Evolutionary conservation across 1,140 invertebrate species (phyloP).

Genomic region (Scylla paramamosain): DNA sequence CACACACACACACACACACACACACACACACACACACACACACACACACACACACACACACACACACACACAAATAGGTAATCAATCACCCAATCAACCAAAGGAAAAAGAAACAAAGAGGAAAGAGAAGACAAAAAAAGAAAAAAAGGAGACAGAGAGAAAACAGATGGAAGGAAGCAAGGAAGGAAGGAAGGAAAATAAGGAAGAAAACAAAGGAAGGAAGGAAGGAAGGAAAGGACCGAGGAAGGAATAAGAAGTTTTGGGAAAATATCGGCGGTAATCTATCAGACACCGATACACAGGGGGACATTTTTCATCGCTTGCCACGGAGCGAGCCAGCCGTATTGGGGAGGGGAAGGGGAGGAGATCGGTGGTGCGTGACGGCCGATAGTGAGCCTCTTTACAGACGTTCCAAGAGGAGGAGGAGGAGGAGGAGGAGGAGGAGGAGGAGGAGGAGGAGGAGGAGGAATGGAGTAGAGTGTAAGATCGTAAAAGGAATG

Average conservation of each 20-base stretch:
- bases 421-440: neutral
- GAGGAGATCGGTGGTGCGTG: neutral
- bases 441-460: neutral
- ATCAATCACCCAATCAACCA: no score
- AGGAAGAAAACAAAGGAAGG: neutral
- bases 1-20: no score
- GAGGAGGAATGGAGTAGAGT: no score
- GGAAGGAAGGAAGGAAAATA: neutral
- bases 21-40: no score
- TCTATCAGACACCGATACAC: slow-evolving; percentile 21
- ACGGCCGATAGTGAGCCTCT: neutral
- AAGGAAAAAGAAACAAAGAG: neutral
- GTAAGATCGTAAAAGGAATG: no score
- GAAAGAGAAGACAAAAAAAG: neutral
- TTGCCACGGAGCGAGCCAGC: neutral
- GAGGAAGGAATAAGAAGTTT: neutral
- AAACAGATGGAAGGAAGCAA: neutral
- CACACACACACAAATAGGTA: no score
- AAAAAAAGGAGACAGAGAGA: neutral
- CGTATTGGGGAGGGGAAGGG: neutral
- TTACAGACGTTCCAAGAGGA: neutral
- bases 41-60: no score
- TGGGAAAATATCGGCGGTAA: neutral
- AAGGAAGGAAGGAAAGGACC: no score
- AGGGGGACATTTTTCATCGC: neutral